A percentile compares a stretch with the other conserved stretches of the same genome.
phyloP scores from a whole-genome alignment of 2,113 vertebrate genomes.

The Alethe diademata region DNA sequence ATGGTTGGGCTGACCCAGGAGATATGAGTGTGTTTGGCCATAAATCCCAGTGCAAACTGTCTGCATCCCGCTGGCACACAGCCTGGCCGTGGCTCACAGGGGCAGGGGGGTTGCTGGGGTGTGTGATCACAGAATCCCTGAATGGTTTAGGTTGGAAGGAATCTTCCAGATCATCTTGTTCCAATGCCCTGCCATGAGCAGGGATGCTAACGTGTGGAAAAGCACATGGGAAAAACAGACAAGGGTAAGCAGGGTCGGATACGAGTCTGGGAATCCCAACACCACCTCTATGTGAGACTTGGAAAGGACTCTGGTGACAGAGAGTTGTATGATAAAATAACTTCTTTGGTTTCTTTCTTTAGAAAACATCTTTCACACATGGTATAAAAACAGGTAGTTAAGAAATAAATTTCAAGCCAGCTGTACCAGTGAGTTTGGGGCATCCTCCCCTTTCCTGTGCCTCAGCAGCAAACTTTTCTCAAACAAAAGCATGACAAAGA shows the following conservation, averaged over 20 bases:
- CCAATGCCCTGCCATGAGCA: background rate
- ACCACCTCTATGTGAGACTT: background rate
- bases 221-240: accelerated
- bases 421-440: background rate
- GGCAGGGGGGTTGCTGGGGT: accelerated
- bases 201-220: accelerated
- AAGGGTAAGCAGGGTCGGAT: background rate
- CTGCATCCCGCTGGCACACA: accelerated
- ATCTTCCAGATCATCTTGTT: background rate
- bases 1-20: accelerated
- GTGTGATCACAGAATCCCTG: background rate
- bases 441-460: accelerated
- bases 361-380: background rate
- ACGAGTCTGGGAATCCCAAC: accelerated
- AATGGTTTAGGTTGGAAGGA: background rate
- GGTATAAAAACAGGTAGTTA: background rate
- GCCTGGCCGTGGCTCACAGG: accelerated
- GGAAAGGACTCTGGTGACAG: background rate
- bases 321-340: background rate
- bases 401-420: background rate
- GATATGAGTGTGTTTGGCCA: accelerated
- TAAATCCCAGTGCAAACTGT: background rate
- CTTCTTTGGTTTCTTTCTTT: conserved; percentile 27
- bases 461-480: background rate
- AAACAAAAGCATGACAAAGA: background rate